These are phyloP conservation scores for Diadema setosum DNA, from an alignment of 35 echinoderm and acorn worm genomes.

Conservation along the genomic window DNA sequence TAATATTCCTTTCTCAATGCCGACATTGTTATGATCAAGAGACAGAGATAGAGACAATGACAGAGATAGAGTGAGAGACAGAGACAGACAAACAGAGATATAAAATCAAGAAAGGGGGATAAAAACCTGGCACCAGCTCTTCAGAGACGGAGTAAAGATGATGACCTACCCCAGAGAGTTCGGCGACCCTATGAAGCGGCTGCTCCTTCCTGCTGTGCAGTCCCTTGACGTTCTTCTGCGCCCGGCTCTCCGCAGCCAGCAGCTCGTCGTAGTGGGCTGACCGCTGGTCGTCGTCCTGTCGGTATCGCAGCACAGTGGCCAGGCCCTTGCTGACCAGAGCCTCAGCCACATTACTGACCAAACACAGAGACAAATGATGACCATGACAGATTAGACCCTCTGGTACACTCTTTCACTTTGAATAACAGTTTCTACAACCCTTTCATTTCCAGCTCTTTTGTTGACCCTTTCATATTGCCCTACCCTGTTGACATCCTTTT, in stretches of 20 bases:
- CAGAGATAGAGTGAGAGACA: neutral
- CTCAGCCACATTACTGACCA: constrained; percentile 95
- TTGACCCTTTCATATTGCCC: too few relatives aligned
- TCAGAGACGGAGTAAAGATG: neutral
- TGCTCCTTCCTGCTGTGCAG: constrained; percentile 90
- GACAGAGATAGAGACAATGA: neutral
- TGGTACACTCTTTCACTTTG: too few relatives aligned
- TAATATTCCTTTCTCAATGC: too few relatives aligned
- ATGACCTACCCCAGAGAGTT: constrained; percentile 86
- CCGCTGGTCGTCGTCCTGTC: constrained; percentile 92
- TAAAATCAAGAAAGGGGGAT: neutral
- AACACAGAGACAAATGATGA: too few relatives aligned
- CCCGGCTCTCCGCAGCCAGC: constrained; percentile 77
- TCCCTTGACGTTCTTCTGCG: constrained; percentile 93
- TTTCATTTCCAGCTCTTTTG: too few relatives aligned
- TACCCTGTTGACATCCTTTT: too few relatives aligned
- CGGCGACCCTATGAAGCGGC: constrained; percentile 89
- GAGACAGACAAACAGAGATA: neutral
- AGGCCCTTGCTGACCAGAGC: constrained; percentile 94
- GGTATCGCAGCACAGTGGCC: constrained; percentile 78
- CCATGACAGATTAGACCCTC: too few relatives aligned
- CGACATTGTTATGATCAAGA: too few relatives aligned
- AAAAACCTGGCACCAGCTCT: too few relatives aligned
- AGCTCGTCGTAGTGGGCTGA: constrained; percentile 92
- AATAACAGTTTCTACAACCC: too few relatives aligned